Evolutionary conservation across 2,888 invertebrate species (phyloP).

Genomic region (Chrysolina haemoptera): DNA sequence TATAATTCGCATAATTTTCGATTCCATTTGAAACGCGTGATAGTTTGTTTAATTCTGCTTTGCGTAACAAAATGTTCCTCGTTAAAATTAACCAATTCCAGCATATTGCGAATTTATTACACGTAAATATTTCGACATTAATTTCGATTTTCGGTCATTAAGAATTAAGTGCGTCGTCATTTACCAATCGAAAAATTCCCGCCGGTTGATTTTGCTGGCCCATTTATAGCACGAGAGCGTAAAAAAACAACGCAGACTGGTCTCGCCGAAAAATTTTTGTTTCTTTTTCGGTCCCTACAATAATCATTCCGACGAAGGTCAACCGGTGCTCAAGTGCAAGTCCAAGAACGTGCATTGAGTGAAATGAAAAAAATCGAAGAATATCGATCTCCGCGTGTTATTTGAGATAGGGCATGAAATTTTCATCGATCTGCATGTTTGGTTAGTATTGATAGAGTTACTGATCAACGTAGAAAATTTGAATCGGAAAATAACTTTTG

Average conservation of each 20-base stretch:
- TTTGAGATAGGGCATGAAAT: neutral
- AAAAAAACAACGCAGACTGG: neutral
- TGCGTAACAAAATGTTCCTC: neutral
- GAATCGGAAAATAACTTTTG: too few relatives aligned
- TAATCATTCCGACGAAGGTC: conserved; percentile 24
- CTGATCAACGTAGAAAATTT: too few relatives aligned
- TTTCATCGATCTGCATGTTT: too few relatives aligned
- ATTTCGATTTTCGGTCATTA: neutral
- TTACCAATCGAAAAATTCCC: neutral
- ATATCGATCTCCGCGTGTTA: neutral
- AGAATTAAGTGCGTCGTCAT: neutral
- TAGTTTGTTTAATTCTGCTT: neutral
- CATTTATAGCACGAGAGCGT: neutral
- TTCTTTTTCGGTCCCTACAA: conserved; percentile 21
- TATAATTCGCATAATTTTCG: neutral
- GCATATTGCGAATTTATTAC: neutral
- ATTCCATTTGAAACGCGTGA: neutral
- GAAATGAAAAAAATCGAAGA: conserved; percentile 7
- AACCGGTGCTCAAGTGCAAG: conserved; percentile 19
- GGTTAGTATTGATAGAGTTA: too few relatives aligned
- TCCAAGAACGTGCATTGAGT: conserved; percentile 12
- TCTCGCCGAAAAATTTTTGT: conserved; percentile 20
- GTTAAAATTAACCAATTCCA: neutral
- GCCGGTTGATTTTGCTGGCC: neutral
- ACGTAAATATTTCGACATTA: neutral